These are phyloP conservation scores for Maniola jurtina DNA, from an alignment of 1,140 invertebrate genomes.

Conservation along the genomic window DNA sequence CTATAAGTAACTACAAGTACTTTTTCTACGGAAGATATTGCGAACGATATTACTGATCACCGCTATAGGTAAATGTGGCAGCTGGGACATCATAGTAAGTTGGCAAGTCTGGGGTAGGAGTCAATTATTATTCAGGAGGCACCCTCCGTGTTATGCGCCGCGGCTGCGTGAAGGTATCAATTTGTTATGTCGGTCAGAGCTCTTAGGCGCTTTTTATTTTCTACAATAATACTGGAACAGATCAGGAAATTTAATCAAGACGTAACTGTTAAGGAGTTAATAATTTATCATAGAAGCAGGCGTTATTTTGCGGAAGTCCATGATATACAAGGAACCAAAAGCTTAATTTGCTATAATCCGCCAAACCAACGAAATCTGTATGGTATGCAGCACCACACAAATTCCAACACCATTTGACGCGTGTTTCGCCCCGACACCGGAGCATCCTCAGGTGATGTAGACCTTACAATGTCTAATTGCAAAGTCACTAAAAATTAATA, in stretches of 20 bases:
- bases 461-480: too few relatives aligned
- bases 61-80: slow-evolving; percentile 18
- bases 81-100: slow-evolving; percentile 19
- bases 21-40: slow-evolving; percentile 1
- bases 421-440: too few relatives aligned
- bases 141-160: slow-evolving; percentile 21
- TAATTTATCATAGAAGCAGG: too few relatives aligned
- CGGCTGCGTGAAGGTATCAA: slow-evolving; percentile 27
- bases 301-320: too few relatives aligned
- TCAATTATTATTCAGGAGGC: slow-evolving; percentile 25
- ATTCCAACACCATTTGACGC: too few relatives aligned
- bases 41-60: slow-evolving; percentile 5
- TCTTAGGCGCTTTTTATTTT: slow-evolving; percentile 14
- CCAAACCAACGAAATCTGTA: too few relatives aligned
- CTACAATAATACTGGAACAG: neutral
- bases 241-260: neutral
- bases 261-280: neutral
- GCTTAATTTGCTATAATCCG: too few relatives aligned
- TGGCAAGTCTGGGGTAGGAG: slow-evolving; percentile 13
- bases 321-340: too few relatives aligned
- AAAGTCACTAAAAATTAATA: too few relatives aligned
- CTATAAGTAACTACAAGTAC: neutral
- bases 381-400: too few relatives aligned
- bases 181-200: slow-evolving; percentile 24
- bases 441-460: too few relatives aligned